Conservation (phyloP, 2,797 vertebrate genomes). For the Rhodeus uyekii region DNA sequence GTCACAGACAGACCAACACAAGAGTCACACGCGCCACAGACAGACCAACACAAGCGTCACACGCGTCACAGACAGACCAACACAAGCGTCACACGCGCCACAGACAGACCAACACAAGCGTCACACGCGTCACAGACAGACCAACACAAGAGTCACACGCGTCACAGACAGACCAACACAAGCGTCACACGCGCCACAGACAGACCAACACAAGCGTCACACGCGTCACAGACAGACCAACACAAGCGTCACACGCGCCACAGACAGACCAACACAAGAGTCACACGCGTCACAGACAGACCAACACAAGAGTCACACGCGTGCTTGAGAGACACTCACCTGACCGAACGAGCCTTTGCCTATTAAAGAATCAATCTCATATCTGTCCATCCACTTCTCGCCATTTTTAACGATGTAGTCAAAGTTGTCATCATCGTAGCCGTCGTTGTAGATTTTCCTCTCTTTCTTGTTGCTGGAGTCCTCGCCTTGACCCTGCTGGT, state of each 20-base stretch:
- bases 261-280: conserved; percentile 4
- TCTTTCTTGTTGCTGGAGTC: conserved; percentile 99
- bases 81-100: no score
- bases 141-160: conserved; percentile 54
- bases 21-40: no score
- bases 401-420: conserved; percentile 99
- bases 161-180: neutral
- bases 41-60: no score
- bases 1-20: neutral
- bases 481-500: conserved; percentile 98
- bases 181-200: neutral
- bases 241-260: no score
- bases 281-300: conserved; percentile 54
- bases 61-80: neutral
- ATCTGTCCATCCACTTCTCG: conserved; percentile 99
- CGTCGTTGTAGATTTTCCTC: conserved; percentile 98
- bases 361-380: conserved; percentile 99
- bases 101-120: no score
- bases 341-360: conserved; percentile 99
- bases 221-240: neutral
- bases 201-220: conserved; percentile 53
- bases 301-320: no score
- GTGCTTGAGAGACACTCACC: conserved; percentile 75
- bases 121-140: no score
- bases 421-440: conserved; percentile 99